These are phyloP conservation scores for Amphipyra berbera DNA, from an alignment of 2,888 invertebrate species.

Conservation along the genomic window DNA sequence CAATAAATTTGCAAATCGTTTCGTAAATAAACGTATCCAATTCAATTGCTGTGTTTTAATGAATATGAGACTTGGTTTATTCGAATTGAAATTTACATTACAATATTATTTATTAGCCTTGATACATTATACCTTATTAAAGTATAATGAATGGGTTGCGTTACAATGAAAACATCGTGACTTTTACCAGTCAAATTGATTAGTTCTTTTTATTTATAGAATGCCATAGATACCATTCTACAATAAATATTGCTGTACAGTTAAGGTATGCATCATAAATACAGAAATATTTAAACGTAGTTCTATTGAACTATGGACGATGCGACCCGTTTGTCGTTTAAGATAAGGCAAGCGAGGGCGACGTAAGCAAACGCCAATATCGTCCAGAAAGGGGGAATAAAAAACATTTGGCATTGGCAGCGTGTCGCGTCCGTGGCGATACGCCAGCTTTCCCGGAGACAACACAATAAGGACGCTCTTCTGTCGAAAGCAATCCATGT, in stretches of 20 bases:
- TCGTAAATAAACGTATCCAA: slow-evolving; percentile 61
- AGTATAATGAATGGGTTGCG: background rate
- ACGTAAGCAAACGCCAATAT: slow-evolving; percentile 82
- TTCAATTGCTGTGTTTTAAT: slow-evolving; percentile 43
- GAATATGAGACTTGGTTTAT: slow-evolving; percentile 33
- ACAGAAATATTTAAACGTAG: slow-evolving; percentile 15
- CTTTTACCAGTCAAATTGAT: background rate
- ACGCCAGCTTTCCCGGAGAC: slow-evolving; percentile 80
- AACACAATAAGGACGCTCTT: slow-evolving; percentile 85
- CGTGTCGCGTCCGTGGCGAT: slow-evolving; percentile 75
- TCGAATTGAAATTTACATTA: slow-evolving; percentile 38
- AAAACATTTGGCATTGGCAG: slow-evolving; percentile 77
- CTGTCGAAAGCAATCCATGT: slow-evolving; percentile 83
- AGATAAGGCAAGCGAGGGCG: slow-evolving; percentile 68
- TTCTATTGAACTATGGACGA: slow-evolving; percentile 32
- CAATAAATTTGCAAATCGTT: slow-evolving; percentile 62
- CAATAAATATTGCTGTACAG: background rate
- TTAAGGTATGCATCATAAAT: slow-evolving; percentile 4
- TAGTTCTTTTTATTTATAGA: background rate
- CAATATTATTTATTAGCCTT: slow-evolving; percentile 3
- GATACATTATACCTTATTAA: slow-evolving; percentile 4
- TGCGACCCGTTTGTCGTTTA: slow-evolving; percentile 47
- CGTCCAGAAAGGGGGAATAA: slow-evolving; percentile 75
- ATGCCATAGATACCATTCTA: background rate
- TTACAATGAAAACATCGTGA: background rate